Evolutionary conservation across 1,140 invertebrate genomes (phyloP).

Genomic region (Pantala flavescens): DNA sequence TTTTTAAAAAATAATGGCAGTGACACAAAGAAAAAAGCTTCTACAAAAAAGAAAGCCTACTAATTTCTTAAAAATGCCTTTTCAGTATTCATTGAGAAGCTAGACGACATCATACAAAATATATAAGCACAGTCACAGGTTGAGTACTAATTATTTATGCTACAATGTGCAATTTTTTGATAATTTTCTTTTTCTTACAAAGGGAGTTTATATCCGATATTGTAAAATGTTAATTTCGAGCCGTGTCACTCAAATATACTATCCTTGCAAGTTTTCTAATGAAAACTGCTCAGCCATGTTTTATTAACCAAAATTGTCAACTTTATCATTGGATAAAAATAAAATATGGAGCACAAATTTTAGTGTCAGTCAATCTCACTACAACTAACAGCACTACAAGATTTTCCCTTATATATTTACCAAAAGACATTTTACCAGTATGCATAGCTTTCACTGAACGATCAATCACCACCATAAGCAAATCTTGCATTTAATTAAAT

Average conservation of each 20-base stretch:
- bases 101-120: not conserved
- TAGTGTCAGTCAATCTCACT: not conserved
- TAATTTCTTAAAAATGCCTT: not conserved
- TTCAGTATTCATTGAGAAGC: not conserved
- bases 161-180: not conserved
- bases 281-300: not conserved
- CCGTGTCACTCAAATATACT: not conserved
- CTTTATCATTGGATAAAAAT: not conserved
- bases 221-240: not conserved
- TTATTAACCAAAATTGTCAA: not conserved
- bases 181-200: conserved; percentile 8
- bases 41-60: conserved; percentile 14
- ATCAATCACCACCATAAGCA: conserved; percentile 10
- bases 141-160: not conserved
- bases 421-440: conserved; percentile 10
- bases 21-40: conserved; percentile 16
- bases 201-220: not conserved
- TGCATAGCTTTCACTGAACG: not conserved
- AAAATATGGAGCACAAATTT: not conserved
- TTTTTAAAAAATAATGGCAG: conserved; percentile 12
- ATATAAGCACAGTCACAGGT: conserved; percentile 4
- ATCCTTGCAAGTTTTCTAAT: not conserved
- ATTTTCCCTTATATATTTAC: not conserved
- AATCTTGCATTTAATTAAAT: not conserved
- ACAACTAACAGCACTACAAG: not conserved